phyloP scores from a whole-genome alignment of 2,797 vertebrate genomes.

The Lagorchestes hirsutus region DNA sequence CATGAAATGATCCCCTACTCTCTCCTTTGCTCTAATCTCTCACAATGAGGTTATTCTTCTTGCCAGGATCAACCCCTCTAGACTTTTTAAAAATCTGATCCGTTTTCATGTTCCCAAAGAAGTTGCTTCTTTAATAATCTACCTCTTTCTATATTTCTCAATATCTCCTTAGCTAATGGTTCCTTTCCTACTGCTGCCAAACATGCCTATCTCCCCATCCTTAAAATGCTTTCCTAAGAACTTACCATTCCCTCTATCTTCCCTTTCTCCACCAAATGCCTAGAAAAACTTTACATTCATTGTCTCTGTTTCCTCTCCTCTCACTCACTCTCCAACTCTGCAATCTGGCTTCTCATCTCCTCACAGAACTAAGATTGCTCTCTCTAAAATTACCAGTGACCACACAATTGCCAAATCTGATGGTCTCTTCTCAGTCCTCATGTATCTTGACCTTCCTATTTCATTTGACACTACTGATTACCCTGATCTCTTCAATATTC shows the following conservation, averaged over 20 bases:
- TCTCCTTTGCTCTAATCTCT: background rate
- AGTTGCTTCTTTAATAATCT: background rate
- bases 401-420: background rate
- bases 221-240: background rate
- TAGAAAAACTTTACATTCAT: background rate
- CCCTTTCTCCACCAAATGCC: background rate
- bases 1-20: background rate
- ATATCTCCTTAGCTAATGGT: background rate
- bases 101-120: background rate
- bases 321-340: background rate
- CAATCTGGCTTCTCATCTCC: background rate
- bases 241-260: background rate
- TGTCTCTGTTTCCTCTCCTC: background rate
- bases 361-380: background rate
- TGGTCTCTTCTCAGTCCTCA: background rate
- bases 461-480: background rate
- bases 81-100: background rate
- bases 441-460: background rate
- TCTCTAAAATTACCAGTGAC: background rate
- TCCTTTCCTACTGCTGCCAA: background rate
- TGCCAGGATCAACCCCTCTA: background rate
- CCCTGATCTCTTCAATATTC: background rate
- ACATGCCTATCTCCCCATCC: background rate
- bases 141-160: background rate
- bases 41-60: background rate